These are phyloP conservation scores for Limanda limanda DNA, from an alignment of 2,113 vertebrate species.

Conservation along the genomic window DNA sequence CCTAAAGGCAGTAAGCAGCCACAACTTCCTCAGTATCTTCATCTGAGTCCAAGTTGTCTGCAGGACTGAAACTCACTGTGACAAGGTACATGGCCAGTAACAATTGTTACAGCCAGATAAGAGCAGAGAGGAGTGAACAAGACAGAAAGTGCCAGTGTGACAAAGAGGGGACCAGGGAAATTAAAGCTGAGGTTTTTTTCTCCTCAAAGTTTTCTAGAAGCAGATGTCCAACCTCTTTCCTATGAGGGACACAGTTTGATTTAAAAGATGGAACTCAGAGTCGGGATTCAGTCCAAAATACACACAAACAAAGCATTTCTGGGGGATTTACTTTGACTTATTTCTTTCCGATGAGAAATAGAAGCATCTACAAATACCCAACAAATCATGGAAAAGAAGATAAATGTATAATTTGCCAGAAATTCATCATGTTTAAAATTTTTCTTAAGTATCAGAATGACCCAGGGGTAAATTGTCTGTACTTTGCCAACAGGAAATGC, in stretches of 20 bases:
- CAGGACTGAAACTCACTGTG: constrained; percentile 11
- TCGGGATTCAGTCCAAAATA: neutral
- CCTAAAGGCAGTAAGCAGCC: constrained; percentile 39
- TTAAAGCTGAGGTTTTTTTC: constrained; percentile 42
- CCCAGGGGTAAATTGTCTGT: neutral
- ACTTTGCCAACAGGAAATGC: too few relatives aligned
- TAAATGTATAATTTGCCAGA: neutral
- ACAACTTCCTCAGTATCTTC: constrained; percentile 37
- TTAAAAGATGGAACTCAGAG: neutral
- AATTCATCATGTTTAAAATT: neutral
- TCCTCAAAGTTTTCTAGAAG: constrained; percentile 57
- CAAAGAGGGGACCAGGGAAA: neutral
- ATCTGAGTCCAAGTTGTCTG: constrained; percentile 51
- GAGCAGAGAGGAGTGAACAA: constrained; percentile 17
- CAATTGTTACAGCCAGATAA: neutral
- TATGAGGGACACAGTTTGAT: neutral
- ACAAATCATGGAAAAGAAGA: neutral
- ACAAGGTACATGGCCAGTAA: constrained; percentile 33
- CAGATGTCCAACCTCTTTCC: neutral
- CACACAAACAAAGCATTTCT: neutral
- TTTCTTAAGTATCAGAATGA: neutral
- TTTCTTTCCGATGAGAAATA: neutral
- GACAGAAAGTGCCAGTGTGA: constrained; percentile 35
- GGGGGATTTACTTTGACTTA: neutral
- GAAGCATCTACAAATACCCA: neutral